These are phyloP conservation scores for Aphaenogaster ashmeadi DNA, from an alignment of 1,140 invertebrate genomes.

Conservation along the genomic window DNA sequence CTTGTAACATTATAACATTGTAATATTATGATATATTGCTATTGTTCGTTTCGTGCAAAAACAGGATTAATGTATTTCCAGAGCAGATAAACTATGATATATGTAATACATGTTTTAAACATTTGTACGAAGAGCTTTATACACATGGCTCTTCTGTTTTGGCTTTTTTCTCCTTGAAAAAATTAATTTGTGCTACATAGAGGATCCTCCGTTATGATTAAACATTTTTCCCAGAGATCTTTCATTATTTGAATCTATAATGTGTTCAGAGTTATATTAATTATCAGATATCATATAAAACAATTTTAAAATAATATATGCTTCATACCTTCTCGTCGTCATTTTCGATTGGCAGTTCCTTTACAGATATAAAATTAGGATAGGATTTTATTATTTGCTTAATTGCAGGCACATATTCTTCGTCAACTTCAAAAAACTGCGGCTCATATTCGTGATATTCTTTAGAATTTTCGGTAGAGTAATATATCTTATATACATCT, in stretches of 20 bases:
- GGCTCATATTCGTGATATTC: slow-evolving; percentile 94
- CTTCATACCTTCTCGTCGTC: slow-evolving; percentile 89
- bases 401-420: slow-evolving; percentile 90
- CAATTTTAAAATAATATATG: slow-evolving; percentile 22
- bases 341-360: slow-evolving; percentile 90
- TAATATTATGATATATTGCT: neutral
- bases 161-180: neutral
- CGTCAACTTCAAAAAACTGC: slow-evolving; percentile 92
- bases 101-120: neutral
- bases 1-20: neutral
- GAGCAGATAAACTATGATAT: neutral
- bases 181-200: slow-evolving; percentile 78
- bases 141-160: neutral
- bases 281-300: slow-evolving; percentile 7
- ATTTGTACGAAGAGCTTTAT: neutral
- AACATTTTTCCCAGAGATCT: slow-evolving; percentile 91
- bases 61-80: neutral
- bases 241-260: slow-evolving; percentile 88
- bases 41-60: neutral
- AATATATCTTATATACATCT: slow-evolving; percentile 91
- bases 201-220: slow-evolving; percentile 89
- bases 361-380: slow-evolving; percentile 92
- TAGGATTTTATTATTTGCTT: slow-evolving; percentile 91
- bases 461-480: slow-evolving; percentile 93
- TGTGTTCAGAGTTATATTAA: slow-evolving; percentile 64